phyloP scores from a whole-genome alignment of 2,888 invertebrate species.

The Rhamnusium bicolor region DNA sequence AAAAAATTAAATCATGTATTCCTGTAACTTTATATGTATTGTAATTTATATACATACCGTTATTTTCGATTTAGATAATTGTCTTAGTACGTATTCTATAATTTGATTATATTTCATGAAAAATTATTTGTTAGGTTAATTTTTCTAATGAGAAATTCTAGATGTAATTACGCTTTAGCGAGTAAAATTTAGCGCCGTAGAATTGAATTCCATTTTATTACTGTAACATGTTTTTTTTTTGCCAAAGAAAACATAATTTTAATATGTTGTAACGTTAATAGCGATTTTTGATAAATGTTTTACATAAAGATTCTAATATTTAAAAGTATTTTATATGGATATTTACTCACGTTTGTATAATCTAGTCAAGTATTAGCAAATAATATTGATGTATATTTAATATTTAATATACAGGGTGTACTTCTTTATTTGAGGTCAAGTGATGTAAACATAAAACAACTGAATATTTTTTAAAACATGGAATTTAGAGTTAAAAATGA shows the following conservation, averaged over 20 bases:
- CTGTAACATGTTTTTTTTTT: constrained; percentile 46
- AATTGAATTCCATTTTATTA: constrained; percentile 35
- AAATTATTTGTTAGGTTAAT: neutral
- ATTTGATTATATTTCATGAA: neutral
- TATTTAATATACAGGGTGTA: constrained; percentile 40
- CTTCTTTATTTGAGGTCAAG: neutral
- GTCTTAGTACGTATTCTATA: neutral
- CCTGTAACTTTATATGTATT: neutral
- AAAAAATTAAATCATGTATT: neutral
- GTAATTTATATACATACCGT: neutral
- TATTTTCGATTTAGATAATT: neutral
- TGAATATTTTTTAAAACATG: neutral
- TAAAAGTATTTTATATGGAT: constrained; percentile 56
- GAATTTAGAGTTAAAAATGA: no score
- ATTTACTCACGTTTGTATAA: constrained; percentile 55
- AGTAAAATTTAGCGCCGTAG: neutral
- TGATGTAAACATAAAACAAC: neutral
- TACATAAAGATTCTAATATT: constrained; percentile 41
- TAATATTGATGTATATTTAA: constrained; percentile 41
- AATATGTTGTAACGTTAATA: constrained; percentile 41
- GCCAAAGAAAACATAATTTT: constrained; percentile 49
- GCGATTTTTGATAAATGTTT: constrained; percentile 50
- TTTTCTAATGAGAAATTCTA: neutral
- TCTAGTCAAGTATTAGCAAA: constrained; percentile 52
- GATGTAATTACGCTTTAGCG: neutral